Percentiles rank a stretch among this genome's conserved stretches.
Evolutionary conservation across 2,888 invertebrate genomes (phyloP).

Genomic region (Scaeva pyrastri): DNA sequence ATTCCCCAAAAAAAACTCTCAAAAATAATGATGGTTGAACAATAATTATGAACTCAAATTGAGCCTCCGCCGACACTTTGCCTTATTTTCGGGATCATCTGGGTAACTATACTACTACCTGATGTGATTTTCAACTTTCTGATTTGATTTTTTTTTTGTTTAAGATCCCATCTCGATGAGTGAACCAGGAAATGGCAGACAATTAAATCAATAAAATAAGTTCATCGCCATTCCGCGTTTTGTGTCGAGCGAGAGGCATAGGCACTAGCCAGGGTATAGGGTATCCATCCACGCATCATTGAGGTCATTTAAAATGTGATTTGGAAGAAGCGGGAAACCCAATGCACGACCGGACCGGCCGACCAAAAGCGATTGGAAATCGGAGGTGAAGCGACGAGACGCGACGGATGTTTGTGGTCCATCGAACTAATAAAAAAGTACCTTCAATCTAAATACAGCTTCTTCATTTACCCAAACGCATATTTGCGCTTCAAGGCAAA

Average conservation of each 20-base stretch:
- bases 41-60: conserved; percentile 60
- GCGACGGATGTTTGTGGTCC: conserved; percentile 70
- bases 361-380: conserved; percentile 53
- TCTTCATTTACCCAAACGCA: conserved; percentile 65
- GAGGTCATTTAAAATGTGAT: conserved; percentile 75
- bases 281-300: conserved; percentile 44
- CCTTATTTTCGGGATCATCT: conserved; percentile 46
- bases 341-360: conserved; percentile 3
- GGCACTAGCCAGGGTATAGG: too few relatives aligned
- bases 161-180: conserved; percentile 39
- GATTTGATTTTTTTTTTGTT: neutral
- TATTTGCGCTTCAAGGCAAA: conserved; percentile 58
- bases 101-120: conserved; percentile 34
- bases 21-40: conserved; percentile 48
- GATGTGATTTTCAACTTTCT: conserved; percentile 45
- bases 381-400: conserved; percentile 20
- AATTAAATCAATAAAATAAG: conserved; percentile 82
- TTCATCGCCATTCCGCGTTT: conserved; percentile 72
- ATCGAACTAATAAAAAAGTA: conserved; percentile 37
- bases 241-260: too few relatives aligned
- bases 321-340: conserved; percentile 50
- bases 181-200: conserved; percentile 83
- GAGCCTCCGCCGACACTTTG: conserved; percentile 66
- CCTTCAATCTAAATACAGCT: conserved; percentile 54
- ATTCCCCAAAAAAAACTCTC: conserved; percentile 17